Base-by-base conservation (phyloP, 2,797 vertebrate genomes). In the Epinephelus malabaricus region DNA sequence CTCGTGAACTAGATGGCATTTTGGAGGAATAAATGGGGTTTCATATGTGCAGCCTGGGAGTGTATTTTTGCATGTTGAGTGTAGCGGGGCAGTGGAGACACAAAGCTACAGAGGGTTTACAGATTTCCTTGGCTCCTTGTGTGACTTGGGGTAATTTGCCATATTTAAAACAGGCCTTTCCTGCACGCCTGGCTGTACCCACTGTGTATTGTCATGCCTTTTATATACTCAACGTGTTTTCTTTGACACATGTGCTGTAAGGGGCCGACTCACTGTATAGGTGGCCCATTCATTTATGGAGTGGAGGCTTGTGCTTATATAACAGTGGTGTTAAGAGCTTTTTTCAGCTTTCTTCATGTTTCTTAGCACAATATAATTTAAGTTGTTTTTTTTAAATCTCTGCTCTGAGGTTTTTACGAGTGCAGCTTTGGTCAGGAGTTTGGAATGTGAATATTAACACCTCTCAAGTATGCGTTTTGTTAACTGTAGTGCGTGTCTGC, bases 381-480 rank as follows among this genome's bases (percentile, higher is more conserved):
- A 63, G 73, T 62, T 25, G 68, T 76, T 76, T 75, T 69, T 66
- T 86, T 73, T 50, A 40, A 80, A 73, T 55, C 53, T 51, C 58
- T 15, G 47, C 79, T 78, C 34, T 59, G 19, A 38, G 69, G 40
- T 50, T 81, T 86, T 90, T 86, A 83, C 38, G 83, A 87, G 77
- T 38, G 45, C 34, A 15, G 69, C 51, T 71, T 76, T 67, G 75
- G 82, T 89, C 80, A 91, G 77, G 55, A 83, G 76, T 86, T 82
- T 86, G 92, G 93, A 94, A 94, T 92, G 91, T 86, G 88, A 90
- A 89, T 80, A 88, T 86, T 84, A 92, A 91, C 92, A 93, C 91
- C 88, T 91, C 53, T 69, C 68, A 38, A 45, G 73, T 75, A 78
- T 67, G 86, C 19, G 19, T 89, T 89, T 89, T 86, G 82, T 87